Base-by-base conservation (phyloP, 2,113 vertebrate species). In the Opisthocomus hoazin region DNA sequence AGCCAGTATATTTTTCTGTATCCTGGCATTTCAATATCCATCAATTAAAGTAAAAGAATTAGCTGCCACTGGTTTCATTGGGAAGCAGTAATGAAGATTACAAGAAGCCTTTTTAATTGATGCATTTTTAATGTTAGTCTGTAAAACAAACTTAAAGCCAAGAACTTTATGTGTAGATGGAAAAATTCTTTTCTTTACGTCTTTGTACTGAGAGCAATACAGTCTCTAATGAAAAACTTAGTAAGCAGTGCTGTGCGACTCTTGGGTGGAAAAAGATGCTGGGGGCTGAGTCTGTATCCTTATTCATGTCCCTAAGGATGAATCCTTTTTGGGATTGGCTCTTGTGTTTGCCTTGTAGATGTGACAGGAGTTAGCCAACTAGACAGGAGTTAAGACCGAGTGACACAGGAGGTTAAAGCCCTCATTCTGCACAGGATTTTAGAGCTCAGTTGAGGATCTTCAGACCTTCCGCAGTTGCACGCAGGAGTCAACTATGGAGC, bases 11-110 rank as follows among this genome's bases (percentile, higher is more conserved):
- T 91, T 93, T 75, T 91, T 79, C 26, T 8, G 8, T 94, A 48
- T 36, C 15, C 39, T 93, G 75, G 63, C 75, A 86, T 74, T 96
- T 88, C 87, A 87, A 85, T 95, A 89, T 93, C 63, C 70, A 91
- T 90, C 82, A 95, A 91, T 95, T 94, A 91, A 87, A 95, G 45
- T 45, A 66, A 83, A 91, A 69, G 7, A 73, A 93, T 95, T 89
- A 94, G 61, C 32, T 91, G 70, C 57, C 63, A 83, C 53, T 77
- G 17, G 32, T 91, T 84, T 90, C 48, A 83, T 58, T 70, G 70
- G 26, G 54, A 83, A 90, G 53, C 29, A 46, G 37, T 64, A 93
- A 87, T 61, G 53, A 82, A 69, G 57, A 77, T 46, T 79, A 39
- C 39, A 64, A 89, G 50, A 73, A 82, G 18, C 5, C 24, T 48